These are phyloP conservation scores for Mantis religiosa DNA, from an alignment of 2,888 invertebrate genomes.

Conservation along the genomic window DNA sequence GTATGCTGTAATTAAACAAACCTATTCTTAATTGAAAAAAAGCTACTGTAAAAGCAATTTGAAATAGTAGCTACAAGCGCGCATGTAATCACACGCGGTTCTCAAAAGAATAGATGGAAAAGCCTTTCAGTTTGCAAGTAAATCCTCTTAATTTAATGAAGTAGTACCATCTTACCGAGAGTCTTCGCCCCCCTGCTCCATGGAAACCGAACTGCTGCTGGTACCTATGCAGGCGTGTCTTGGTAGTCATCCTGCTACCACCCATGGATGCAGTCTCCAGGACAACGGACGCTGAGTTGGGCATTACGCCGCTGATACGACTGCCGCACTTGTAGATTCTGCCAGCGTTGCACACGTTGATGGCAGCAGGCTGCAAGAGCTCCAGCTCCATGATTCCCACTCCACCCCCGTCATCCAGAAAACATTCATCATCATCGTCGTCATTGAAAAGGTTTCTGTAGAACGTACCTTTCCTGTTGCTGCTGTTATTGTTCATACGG, in stretches of 20 bases:
- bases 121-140: background rate
- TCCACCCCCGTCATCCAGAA: background rate
- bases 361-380: constrained; percentile 9
- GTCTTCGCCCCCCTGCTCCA: constrained; percentile 5
- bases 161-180: background rate
- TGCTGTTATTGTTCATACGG: background rate
- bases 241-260: constrained; percentile 11
- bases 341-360: background rate
- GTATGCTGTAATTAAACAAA: background rate
- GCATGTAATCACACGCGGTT: no score
- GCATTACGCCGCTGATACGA: background rate
- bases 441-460: background rate
- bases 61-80: no score
- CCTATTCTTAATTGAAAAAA: background rate
- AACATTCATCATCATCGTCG: background rate
- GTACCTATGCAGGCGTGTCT: background rate
- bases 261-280: constrained; percentile 21
- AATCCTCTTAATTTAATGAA: background rate
- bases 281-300: constrained; percentile 16
- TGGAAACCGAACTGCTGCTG: constrained; percentile 12
- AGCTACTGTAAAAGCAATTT: no score
- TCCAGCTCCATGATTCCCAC: constrained; percentile 17
- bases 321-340: background rate
- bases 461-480: background rate
- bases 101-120: background rate